Evolutionary conservation across 2,888 invertebrate genomes (phyloP).

Genomic region (Andricus curvator): DNA sequence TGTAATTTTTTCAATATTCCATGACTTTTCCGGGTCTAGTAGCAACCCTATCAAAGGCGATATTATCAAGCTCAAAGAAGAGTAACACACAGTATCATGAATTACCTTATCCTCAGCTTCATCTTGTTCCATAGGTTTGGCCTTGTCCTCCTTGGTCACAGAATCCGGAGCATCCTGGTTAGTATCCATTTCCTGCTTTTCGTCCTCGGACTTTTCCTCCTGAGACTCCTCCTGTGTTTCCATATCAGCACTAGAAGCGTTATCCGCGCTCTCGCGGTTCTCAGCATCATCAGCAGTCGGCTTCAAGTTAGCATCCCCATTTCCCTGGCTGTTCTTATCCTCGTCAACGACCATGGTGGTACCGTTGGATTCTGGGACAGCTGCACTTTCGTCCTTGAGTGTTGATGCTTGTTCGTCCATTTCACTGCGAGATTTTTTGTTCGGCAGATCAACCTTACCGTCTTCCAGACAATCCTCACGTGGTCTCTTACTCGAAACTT

Average conservation of each 20-base stretch:
- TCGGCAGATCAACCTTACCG: constrained; percentile 53
- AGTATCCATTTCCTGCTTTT: constrained; percentile 45
- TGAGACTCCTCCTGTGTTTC: constrained; percentile 41
- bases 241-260: constrained; percentile 37
- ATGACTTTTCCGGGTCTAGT: no score
- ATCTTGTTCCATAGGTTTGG: constrained; percentile 29
- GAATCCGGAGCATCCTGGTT: constrained; percentile 52
- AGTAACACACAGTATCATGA: not conserved
- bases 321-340: constrained; percentile 42
- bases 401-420: constrained; percentile 42
- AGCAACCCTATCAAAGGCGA: no score
- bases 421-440: constrained; percentile 53
- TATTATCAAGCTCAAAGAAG: no score
- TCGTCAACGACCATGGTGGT: constrained; percentile 36
- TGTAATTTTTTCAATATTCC: no score
- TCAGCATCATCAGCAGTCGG: constrained; percentile 42
- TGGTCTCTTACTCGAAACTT: constrained; percentile 59
- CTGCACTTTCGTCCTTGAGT: constrained; percentile 39
- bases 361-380: constrained; percentile 48
- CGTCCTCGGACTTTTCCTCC: constrained; percentile 28
- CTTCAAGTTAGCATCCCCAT: constrained; percentile 19
- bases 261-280: constrained; percentile 39
- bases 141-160: constrained; percentile 42
- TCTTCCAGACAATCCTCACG: constrained; percentile 60
- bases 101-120: constrained; percentile 41